Conservation (phyloP, 2,888 invertebrate species). For the Strigamia maritima region DNA sequence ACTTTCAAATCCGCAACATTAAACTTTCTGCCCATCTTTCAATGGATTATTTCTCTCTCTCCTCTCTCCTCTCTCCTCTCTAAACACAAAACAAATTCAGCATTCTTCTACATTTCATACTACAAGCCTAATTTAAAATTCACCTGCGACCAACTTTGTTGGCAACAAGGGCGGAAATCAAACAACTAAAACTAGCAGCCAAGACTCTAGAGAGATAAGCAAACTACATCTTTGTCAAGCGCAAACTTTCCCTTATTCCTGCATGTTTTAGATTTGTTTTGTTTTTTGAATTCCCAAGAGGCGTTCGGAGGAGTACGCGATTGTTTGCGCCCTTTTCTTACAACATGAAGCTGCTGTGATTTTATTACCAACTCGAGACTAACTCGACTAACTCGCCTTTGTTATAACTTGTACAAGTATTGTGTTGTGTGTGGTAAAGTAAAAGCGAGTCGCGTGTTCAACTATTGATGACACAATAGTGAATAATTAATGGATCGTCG, state of each 20-base stretch:
- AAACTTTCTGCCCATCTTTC: not conserved
- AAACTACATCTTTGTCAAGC: not conserved
- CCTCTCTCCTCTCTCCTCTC: not conserved
- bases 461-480: not conserved
- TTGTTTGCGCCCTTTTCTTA: not conserved
- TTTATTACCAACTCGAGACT: slow-evolving; percentile 6
- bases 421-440: not conserved
- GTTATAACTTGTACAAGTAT: not conserved
- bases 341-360: not conserved
- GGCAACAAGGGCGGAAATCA: not conserved
- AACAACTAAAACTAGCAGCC: not conserved
- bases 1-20: slow-evolving; percentile 11
- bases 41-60: not conserved
- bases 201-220: not conserved
- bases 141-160: not conserved
- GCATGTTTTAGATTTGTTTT: slow-evolving; percentile 17
- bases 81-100: not conserved
- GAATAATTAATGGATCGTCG: not conserved
- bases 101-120: not conserved
- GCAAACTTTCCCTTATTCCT: not conserved
- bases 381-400: not conserved
- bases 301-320: not conserved
- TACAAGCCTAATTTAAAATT: not conserved
- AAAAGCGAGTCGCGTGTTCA: not conserved
- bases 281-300: not conserved